Evolutionary conservation across 2,888 invertebrate genomes (phyloP), one percentile per base, ranked within the genome.

Genomic region (Xestia rhomboidea): DNA sequence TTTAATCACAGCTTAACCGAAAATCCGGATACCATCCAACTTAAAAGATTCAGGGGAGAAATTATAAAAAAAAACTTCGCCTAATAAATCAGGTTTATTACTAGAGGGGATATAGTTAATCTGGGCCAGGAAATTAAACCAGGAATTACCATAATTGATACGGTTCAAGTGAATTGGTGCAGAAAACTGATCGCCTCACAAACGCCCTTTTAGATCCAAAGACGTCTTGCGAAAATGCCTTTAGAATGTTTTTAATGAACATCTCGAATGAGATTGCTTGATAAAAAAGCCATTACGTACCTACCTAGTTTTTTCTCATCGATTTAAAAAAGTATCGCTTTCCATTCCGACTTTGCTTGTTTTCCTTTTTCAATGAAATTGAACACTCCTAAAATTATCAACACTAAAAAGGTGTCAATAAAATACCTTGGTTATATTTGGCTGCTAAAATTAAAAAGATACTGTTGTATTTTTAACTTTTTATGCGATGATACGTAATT

Each of bases 91-190:
- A 95, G 93, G 93, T 95, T 96, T 96, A 96, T 95, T 93, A 92
- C 93, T 89, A 88, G 91, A 91, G 92, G 94, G 93, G 92, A 92
- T 89, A 88, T 92, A 91, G 95, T 95, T 96, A 96, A 96, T 96
- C 95, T 93, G 92, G 89, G 85, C 86, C 95, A 96, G 96, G 96
- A 96, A 96, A 96, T 96, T 96, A 96, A 96, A 95, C 93, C 91
- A 86, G 92, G 94, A 93, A 96, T 96, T 96, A 95, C 94, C 96
- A 96, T 96, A 96, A 96, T 96, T 96, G 96, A 96, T 96, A 95
- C 95, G 95, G 92, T 94, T 95, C 92, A 88, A 91, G 94, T 92
- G 95, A 93, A 96, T 91, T 92, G 93, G 94, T 87, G 95, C 93
- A 93, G 95, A 96, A 95, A 96, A 95, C 95, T 93, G 94, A 95